Conservation (phyloP, 2,797 vertebrate genomes). For the Varecia variegata region DNA sequence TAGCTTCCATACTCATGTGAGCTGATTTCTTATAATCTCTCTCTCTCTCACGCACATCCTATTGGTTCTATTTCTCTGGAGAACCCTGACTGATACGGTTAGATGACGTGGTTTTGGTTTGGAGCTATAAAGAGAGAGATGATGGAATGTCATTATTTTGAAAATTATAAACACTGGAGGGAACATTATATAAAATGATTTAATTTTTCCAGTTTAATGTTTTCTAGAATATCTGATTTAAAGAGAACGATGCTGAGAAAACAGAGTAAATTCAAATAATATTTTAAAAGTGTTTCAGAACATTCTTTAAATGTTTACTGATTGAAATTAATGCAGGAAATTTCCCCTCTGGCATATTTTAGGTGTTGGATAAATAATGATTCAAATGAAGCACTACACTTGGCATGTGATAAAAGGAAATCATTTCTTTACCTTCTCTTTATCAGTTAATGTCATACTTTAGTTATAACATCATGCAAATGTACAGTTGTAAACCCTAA, state of each 20-base stretch:
- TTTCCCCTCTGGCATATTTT: constrained; percentile 54
- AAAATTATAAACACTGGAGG: constrained; percentile 47
- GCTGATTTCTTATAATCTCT: background rate
- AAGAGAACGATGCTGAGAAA: constrained; percentile 44
- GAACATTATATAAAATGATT: constrained; percentile 54
- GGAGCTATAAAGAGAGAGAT: background rate
- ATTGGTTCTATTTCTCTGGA: background rate
- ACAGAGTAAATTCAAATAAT: constrained; percentile 46
- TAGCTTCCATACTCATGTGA: background rate
- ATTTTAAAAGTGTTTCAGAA: constrained; percentile 28
- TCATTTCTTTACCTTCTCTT: constrained; percentile 54
- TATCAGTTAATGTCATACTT: constrained; percentile 3
- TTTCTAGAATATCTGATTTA: constrained; percentile 61
- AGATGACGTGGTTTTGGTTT: constrained; percentile 14
- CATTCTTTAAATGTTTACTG: constrained; percentile 45
- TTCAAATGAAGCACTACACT: constrained; percentile 53
- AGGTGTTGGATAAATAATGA: constrained; percentile 69
- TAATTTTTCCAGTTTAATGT: constrained; percentile 57
- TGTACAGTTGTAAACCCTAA: constrained; percentile 18
- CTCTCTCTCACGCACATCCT: background rate
- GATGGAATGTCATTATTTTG: constrained; percentile 58
- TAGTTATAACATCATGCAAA: constrained; percentile 58
- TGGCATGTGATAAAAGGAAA: constrained; percentile 36
- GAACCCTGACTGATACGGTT: background rate
- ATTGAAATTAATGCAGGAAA: constrained; percentile 59